Evolutionary conservation across 1,140 invertebrate species (phyloP).

Genomic region (Hermetia illucens): DNA sequence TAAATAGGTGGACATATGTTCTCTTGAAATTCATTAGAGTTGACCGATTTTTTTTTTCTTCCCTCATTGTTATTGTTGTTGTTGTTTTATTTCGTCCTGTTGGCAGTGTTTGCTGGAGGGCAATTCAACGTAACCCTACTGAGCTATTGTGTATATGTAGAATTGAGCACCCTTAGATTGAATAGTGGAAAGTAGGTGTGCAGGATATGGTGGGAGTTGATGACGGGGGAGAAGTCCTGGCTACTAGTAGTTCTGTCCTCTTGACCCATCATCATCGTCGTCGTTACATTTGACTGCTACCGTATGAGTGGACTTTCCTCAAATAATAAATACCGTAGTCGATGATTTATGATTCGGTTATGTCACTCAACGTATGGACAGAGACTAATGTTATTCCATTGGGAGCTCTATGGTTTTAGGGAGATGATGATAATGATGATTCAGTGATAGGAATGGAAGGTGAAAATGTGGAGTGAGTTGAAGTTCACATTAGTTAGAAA

Average conservation of each 20-base stretch:
- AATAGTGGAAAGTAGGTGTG: too few relatives aligned
- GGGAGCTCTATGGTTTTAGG: background rate
- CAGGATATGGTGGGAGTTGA: too few relatives aligned
- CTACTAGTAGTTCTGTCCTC: too few relatives aligned
- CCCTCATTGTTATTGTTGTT: background rate
- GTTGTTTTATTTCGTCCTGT: too few relatives aligned
- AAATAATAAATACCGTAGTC: background rate
- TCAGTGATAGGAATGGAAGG: background rate
- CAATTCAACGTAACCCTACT: too few relatives aligned
- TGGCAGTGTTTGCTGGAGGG: too few relatives aligned
- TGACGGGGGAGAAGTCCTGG: too few relatives aligned
- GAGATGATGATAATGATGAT: background rate
- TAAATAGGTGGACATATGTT: slow-evolving; percentile 1
- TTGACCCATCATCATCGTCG: too few relatives aligned
- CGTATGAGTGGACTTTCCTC: background rate
- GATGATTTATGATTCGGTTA: background rate
- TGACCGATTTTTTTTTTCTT: background rate
- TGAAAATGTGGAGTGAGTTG: background rate
- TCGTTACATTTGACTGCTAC: too few relatives aligned
- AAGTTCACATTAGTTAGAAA: background rate
- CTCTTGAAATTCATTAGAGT: slow-evolving; percentile 1
- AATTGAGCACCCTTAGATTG: too few relatives aligned
- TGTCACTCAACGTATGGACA: background rate
- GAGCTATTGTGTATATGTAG: too few relatives aligned
- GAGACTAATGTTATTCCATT: background rate